Evolutionary conservation across 2,888 invertebrate species (phyloP).

Genomic region (Gisinianus flammeolus): DNA sequence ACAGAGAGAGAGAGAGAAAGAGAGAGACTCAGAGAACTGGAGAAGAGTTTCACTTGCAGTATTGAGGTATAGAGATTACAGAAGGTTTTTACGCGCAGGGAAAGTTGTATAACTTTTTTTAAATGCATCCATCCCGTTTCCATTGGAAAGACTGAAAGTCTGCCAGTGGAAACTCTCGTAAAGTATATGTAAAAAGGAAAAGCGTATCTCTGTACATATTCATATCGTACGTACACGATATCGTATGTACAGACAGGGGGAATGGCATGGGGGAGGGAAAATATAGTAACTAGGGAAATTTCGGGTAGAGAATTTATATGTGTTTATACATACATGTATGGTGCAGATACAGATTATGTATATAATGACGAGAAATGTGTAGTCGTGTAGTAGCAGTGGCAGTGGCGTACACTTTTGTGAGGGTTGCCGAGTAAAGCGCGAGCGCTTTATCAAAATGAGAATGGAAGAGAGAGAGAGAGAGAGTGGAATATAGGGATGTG

Average conservation of each 20-base stretch:
- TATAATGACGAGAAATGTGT: background rate
- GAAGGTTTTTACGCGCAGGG: conserved; percentile 20
- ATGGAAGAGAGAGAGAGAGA: background rate
- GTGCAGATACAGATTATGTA: background rate
- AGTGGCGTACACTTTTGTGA: no score
- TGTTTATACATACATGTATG: background rate
- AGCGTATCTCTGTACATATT: background rate
- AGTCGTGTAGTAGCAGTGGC: no score
- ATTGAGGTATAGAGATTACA: conserved; percentile 4
- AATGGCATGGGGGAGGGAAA: background rate
- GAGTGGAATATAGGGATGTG: background rate
- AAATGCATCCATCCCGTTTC: background rate
- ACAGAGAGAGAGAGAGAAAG: no score
- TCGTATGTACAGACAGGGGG: background rate
- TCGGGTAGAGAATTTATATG: background rate
- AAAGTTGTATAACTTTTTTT: conserved; percentile 13
- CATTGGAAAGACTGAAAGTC: background rate
- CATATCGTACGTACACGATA: background rate
- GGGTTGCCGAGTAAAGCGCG: no score
- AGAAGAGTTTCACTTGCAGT: no score
- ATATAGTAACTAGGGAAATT: no score
- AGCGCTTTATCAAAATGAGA: no score
- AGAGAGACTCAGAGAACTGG: no score
- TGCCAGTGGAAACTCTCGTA: background rate
- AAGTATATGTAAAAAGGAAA: background rate